phyloP scores from a whole-genome alignment of 1,140 invertebrate species.

The Melanaphis sacchari region DNA sequence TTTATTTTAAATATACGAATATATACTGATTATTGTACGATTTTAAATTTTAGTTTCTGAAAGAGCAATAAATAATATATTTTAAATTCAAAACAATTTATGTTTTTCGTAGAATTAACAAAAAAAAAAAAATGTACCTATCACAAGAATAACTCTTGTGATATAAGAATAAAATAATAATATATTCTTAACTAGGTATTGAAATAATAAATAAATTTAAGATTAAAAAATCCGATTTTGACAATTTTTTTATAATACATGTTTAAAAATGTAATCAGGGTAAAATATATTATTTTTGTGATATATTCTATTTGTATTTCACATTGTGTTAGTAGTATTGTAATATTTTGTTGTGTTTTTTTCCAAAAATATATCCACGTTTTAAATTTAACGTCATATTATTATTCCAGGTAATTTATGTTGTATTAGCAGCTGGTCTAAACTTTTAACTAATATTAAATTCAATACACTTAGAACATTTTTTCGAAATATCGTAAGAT shows the following conservation, averaged over 20 bases:
- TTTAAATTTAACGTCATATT: too few species aligned
- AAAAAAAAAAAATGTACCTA: not conserved
- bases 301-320: too few species aligned
- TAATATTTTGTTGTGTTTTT: not conserved
- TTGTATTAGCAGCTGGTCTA: not conserved
- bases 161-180: too few species aligned
- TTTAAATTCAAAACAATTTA: not conserved
- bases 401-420: not conserved
- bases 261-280: too few species aligned
- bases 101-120: not conserved
- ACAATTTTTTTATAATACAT: too few species aligned
- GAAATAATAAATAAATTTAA: too few species aligned
- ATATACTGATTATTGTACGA: not conserved
- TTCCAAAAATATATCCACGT: not conserved
- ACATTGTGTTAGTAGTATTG: not conserved
- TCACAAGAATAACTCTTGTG: not conserved
- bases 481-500: not conserved
- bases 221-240: too few species aligned
- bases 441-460: not conserved
- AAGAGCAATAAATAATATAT: not conserved
- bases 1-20: not conserved
- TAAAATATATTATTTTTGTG: too few species aligned
- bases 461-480: not conserved
- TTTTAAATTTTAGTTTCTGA: not conserved
- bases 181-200: too few species aligned